Conservation (phyloP, 2,113 vertebrate species). For the Hippocampus comes region DNA sequence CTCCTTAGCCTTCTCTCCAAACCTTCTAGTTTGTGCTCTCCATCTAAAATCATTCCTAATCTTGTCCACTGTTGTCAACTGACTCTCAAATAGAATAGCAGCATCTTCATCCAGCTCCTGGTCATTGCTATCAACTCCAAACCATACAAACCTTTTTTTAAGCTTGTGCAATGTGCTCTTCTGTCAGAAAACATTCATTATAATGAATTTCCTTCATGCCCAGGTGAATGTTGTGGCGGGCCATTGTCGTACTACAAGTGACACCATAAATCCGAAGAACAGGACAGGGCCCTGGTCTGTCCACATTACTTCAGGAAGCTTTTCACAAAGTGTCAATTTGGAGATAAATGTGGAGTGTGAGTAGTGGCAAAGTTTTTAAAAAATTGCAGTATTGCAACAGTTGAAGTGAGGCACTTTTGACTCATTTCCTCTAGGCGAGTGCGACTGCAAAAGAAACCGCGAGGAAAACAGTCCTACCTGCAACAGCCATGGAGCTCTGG, state of each 20-base stretch:
- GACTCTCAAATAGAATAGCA: no score
- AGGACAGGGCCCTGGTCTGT: slow-evolving; percentile 37
- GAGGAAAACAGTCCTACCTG: slow-evolving; percentile 43
- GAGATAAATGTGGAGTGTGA: slow-evolving; percentile 40
- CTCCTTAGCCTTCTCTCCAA: no score
- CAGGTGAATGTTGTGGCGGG: slow-evolving; percentile 39
- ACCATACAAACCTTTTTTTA: no score
- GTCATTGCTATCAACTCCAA: no score
- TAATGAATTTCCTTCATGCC: not conserved
- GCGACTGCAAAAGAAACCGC: slow-evolving; percentile 26
- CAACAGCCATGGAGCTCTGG: slow-evolving; percentile 12
- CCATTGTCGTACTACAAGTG: slow-evolving; percentile 24
- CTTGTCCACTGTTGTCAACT: no score
- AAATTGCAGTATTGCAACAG: not conserved
- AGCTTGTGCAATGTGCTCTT: not conserved
- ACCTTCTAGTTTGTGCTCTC: no score
- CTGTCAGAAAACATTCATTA: not conserved
- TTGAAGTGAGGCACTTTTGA: not conserved
- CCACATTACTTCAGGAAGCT: slow-evolving; percentile 37
- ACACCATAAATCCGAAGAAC: slow-evolving; percentile 25
- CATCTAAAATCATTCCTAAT: no score
- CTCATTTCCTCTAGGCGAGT: slow-evolving; percentile 33
- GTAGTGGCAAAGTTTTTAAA: slow-evolving; percentile 5
- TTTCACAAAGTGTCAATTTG: slow-evolving; percentile 30
- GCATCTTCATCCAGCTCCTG: no score